phyloP scores from a whole-genome alignment of 2,888 invertebrate species.

The Eristalis pertinax region DNA sequence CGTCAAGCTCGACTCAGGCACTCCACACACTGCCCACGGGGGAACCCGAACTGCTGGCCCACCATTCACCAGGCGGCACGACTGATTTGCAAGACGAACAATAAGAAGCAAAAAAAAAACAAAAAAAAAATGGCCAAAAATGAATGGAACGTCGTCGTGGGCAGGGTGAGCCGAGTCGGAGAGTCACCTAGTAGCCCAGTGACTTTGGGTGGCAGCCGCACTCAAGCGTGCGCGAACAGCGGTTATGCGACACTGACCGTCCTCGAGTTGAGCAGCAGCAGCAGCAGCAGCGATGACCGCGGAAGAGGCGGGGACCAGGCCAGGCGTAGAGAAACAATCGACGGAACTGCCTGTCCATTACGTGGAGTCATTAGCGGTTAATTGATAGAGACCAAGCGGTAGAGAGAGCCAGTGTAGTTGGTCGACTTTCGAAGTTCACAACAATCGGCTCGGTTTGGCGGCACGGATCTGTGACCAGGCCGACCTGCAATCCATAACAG shows the following conservation, averaged over 20 bases:
- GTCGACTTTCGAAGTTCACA: constrained; percentile 6
- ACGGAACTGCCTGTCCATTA: constrained; percentile 27
- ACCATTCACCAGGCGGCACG: not conserved
- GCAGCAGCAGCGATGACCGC: constrained; percentile 1
- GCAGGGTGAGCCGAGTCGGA: not conserved
- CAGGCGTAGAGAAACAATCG: not conserved
- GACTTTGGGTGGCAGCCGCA: constrained; percentile 55
- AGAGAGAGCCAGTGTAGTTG: not conserved
- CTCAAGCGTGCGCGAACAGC: constrained; percentile 33
- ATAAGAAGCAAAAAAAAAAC: not conserved
- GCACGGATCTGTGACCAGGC: not conserved
- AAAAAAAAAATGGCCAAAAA: constrained; percentile 23
- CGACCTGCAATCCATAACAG: constrained; percentile 33
- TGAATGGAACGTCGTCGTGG: not conserved
- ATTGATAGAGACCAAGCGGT: constrained; percentile 10
- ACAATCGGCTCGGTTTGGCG: constrained; percentile 3
- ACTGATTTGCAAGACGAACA: constrained; percentile 8
- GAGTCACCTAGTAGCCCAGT: constrained; percentile 61
- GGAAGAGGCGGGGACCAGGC: not conserved
- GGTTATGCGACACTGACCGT: constrained; percentile 67
- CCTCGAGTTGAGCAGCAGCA: constrained; percentile 43
- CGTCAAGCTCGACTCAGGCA: not conserved
- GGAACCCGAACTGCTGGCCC: not conserved
- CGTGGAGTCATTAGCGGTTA: constrained; percentile 56
- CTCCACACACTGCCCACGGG: not conserved